These are phyloP conservation scores for Glaucopsyche alexis DNA, from an alignment of 2,888 invertebrate genomes.

Conservation along the genomic window DNA sequence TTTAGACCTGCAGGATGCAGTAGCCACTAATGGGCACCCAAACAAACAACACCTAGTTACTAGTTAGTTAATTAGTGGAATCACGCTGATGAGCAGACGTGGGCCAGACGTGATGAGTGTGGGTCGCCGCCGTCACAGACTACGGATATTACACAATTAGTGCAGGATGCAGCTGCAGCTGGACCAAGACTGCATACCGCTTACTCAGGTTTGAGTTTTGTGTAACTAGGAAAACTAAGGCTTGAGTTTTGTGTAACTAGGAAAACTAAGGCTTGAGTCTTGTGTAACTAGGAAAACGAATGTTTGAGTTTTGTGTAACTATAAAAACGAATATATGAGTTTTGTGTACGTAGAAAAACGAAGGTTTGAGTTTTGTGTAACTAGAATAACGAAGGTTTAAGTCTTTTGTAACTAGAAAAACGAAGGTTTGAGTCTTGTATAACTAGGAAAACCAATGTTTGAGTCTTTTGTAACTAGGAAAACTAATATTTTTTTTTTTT, in stretches of 20 bases:
- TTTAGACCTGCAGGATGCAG: not conserved
- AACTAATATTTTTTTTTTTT: no score
- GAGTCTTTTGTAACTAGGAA: no score
- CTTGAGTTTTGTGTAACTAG: not conserved
- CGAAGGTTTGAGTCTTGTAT: no score
- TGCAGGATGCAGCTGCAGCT: constrained; percentile 54
- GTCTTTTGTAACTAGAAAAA: no score
- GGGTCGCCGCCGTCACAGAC: not conserved
- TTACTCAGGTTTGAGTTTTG: constrained; percentile 57
- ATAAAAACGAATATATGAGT: no score
- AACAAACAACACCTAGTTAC: not conserved
- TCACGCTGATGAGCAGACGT: constrained; percentile 39
- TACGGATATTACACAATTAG: constrained; percentile 14
- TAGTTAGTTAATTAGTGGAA: not conserved
- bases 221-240: not conserved
- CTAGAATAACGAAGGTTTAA: no score
- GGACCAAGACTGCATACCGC: constrained; percentile 61
- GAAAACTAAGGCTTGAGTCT: not conserved
- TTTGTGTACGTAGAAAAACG: no score
- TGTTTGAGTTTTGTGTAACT: not conserved
- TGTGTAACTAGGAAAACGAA: not conserved
- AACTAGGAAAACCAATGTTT: no score
- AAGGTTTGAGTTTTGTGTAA: no score
- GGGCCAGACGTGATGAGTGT: constrained; percentile 39
- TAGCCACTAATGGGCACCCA: not conserved